Percentiles rank a stretch among this genome's conserved stretches.
Evolutionary conservation across 2,888 invertebrate species (phyloP).

Genomic region (Cosmia trapezina): DNA sequence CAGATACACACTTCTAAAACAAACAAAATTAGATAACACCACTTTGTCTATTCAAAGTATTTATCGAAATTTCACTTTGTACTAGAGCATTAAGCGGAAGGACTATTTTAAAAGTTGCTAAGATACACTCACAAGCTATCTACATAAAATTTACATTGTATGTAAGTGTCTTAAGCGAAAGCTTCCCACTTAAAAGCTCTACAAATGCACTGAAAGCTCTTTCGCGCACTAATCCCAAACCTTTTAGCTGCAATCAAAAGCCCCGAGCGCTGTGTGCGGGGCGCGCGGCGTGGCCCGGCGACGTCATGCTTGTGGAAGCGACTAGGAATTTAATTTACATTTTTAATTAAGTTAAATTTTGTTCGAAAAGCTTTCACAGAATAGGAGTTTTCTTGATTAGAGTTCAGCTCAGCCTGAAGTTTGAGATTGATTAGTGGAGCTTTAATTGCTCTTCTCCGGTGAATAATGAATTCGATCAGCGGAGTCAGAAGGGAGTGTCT

Average conservation of each 20-base stretch:
- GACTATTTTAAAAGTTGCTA: slow-evolving; percentile 58
- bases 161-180: slow-evolving; percentile 90
- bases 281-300: slow-evolving; percentile 73
- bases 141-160: slow-evolving; percentile 90
- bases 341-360: slow-evolving; percentile 91
- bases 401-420: slow-evolving; percentile 89
- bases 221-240: slow-evolving; percentile 91
- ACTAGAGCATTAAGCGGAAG: slow-evolving; percentile 55
- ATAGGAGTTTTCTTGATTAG: slow-evolving; percentile 91
- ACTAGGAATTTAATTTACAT: slow-evolving; percentile 91
- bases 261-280: slow-evolving; percentile 84
- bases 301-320: slow-evolving; percentile 90
- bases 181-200: slow-evolving; percentile 91
- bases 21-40: slow-evolving; percentile 58
- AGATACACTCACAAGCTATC: slow-evolving; percentile 74
- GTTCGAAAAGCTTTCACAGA: slow-evolving; percentile 90
- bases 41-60: slow-evolving; percentile 36
- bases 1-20: slow-evolving; percentile 71
- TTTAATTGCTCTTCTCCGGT: slow-evolving; percentile 89
- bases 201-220: slow-evolving; percentile 91
- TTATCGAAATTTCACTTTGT: slow-evolving; percentile 41
- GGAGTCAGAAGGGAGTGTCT: slow-evolving; percentile 81
- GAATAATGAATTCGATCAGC: slow-evolving; percentile 90
- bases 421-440: slow-evolving; percentile 90
- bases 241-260: slow-evolving; percentile 91